Evolutionary conservation across 2,888 invertebrate genomes (phyloP), one percentile per base, ranked within the genome.

Genomic region (Drosophila antonietae): DNA sequence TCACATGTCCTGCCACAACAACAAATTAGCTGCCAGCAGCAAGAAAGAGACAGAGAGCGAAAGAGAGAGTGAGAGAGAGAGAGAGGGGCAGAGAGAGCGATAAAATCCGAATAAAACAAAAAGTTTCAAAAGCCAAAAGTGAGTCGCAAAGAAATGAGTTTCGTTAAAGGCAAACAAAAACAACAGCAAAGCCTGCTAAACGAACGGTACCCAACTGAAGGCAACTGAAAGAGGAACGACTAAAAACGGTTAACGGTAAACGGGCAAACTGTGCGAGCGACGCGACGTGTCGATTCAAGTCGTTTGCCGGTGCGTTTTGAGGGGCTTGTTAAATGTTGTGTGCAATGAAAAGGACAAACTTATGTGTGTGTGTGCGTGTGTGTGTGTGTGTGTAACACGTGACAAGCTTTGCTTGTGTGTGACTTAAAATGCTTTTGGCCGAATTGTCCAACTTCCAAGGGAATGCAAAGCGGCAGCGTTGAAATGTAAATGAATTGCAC

Each of bases 401-500:
- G 66, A 69, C 70, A 67, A 64, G 73, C 49, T 51, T 63, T 52
- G 37, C 10, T 51, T 55, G 57, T 58, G 55, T 59, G 52, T 51
- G 56, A 49, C 58, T 64, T 53, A 62, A 73, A 81, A 67, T 63
- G 82, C 81, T 83, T 73, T 73, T 59, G 74, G 73, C 79, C 83
- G 78, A 89, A 85, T 75, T 84, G 89, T 88, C 79, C 79, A 82
- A 62, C 76, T 80, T 47, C 64, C 65, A 75, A 69, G 41, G 79
- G 66, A 80, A 73, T 68, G 67, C 73, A 73, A 70, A 68, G 78
- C 75, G 61, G 64, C 66, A 79, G 88, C 87, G 89, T 65, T 84
- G 88, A 89, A 85, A 88, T 89, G 88, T 83, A 86, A 86, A 87
- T 87, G 88, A 88, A 89, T 89, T 86, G 90, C 88, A 89, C 79